phyloP scores from a whole-genome alignment of 2,797 vertebrate species.

The Scyliorhinus canicula region DNA sequence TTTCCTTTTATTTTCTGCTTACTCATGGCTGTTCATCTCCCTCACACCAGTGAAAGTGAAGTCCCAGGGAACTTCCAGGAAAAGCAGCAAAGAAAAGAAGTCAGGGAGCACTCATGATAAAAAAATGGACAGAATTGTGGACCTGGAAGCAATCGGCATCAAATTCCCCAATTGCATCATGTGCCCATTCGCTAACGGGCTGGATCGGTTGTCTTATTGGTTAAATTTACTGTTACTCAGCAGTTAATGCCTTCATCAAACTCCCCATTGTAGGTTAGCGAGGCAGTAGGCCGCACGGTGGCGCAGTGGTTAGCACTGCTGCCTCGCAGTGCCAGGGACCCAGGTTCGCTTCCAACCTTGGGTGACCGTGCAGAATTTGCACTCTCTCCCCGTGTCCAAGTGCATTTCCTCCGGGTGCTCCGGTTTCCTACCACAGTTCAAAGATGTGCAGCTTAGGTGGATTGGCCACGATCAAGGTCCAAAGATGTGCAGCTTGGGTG shows the following conservation, averaged over 20 bases:
- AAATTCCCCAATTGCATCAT: background rate
- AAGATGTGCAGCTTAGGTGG: too few species aligned
- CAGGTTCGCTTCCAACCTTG: too few species aligned
- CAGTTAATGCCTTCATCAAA: background rate
- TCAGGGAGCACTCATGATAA: background rate
- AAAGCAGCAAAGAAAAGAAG: background rate
- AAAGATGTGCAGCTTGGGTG: too few species aligned
- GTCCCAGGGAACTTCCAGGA: background rate
- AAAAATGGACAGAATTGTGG: background rate
- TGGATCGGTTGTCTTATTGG: background rate
- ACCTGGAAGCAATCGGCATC: background rate
- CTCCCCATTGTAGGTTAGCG: background rate
- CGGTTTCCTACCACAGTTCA: too few species aligned
- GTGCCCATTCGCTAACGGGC: background rate
- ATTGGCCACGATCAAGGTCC: too few species aligned
- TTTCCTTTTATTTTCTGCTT: slow-evolving; percentile 5
- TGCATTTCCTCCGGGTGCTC: too few species aligned
- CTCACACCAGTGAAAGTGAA: background rate
- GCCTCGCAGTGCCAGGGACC: too few species aligned
- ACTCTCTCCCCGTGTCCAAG: too few species aligned
- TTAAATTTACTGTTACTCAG: background rate
- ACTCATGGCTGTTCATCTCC: background rate
- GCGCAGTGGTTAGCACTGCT: too few species aligned
- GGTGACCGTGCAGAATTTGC: too few species aligned
- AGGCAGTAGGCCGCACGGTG: too few species aligned